Conservation (phyloP, 1,140 invertebrate genomes). For the Micrasema minimum region DNA sequence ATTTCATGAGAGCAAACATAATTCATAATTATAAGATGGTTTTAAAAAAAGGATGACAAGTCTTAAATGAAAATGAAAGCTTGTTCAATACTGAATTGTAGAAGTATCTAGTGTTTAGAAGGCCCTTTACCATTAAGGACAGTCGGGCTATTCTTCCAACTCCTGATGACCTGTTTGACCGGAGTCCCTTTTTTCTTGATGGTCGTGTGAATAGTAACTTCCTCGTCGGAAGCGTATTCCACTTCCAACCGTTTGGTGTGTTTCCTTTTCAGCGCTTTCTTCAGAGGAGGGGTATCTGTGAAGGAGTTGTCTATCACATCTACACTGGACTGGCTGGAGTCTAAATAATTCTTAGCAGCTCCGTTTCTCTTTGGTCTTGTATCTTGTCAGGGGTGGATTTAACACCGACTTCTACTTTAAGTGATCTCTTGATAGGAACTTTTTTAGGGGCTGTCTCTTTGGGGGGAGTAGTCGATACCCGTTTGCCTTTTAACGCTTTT, state of each 20-base stretch:
- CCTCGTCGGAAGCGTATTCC: slow-evolving; percentile 49
- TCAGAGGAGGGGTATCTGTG: slow-evolving; percentile 38
- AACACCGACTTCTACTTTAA: slow-evolving; percentile 22
- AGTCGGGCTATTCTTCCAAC: slow-evolving; percentile 47
- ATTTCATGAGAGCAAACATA: slow-evolving; percentile 12
- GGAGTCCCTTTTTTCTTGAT: slow-evolving; percentile 45
- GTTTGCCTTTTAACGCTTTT: background rate
- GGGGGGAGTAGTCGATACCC: background rate
- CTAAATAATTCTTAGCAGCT: slow-evolving; percentile 32
- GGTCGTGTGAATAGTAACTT: slow-evolving; percentile 48
- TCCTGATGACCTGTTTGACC: slow-evolving; percentile 35
- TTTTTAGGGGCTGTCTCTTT: slow-evolving; percentile 23
- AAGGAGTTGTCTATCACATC: slow-evolving; percentile 50
- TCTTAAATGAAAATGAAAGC: background rate
- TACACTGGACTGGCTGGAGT: slow-evolving; percentile 34
- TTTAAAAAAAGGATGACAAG: background rate
- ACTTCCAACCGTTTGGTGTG: slow-evolving; percentile 48
- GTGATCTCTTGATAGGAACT: background rate
- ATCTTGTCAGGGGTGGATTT: slow-evolving; percentile 32
- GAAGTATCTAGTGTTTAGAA: slow-evolving; percentile 3
- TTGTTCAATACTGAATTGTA: background rate
- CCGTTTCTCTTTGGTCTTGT: slow-evolving; percentile 10
- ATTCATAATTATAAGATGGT: background rate
- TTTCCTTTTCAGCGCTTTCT: slow-evolving; percentile 38
- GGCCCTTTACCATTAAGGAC: slow-evolving; percentile 42